Conservation (phyloP, 2,888 invertebrate genomes). For the Plagodis pulveraria region DNA sequence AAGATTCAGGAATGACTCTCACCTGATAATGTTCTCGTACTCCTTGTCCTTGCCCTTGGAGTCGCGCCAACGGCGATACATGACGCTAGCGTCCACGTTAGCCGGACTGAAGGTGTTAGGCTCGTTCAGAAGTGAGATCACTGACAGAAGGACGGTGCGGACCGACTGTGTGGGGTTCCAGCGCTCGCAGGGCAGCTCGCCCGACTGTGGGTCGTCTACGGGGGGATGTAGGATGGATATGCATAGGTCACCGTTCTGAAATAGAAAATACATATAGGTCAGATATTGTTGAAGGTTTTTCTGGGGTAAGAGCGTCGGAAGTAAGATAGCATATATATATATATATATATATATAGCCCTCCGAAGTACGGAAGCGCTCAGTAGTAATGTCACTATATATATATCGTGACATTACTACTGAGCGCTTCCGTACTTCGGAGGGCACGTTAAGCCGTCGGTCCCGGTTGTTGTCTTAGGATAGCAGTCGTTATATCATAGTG, state of each 20-base stretch:
- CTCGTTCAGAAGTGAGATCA: slow-evolving; percentile 99
- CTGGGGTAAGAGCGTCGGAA: too few species aligned
- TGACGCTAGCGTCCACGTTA: slow-evolving; percentile 99
- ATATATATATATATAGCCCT: too few species aligned
- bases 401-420: too few species aligned
- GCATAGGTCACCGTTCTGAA: slow-evolving; percentile 98
- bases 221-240: slow-evolving; percentile 99
- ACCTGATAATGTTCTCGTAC: slow-evolving; percentile 99
- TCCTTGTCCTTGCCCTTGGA: slow-evolving; percentile 99
- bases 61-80: slow-evolving; percentile 99
- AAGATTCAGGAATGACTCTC: not conserved
- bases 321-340: too few species aligned
- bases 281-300: not conserved
- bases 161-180: slow-evolving; percentile 99
- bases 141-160: slow-evolving; percentile 98
- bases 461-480: too few species aligned
- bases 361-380: too few species aligned
- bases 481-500: too few species aligned
- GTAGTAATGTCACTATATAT: not conserved
- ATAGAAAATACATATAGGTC: slow-evolving; percentile 30
- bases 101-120: slow-evolving; percentile 99
- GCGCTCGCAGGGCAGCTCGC: slow-evolving; percentile 99
- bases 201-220: slow-evolving; percentile 99
- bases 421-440: too few species aligned
- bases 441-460: too few species aligned